These are phyloP conservation scores for Carlito syrichta DNA, from an alignment of 2,113 vertebrate genomes.

Conservation along the genomic window DNA sequence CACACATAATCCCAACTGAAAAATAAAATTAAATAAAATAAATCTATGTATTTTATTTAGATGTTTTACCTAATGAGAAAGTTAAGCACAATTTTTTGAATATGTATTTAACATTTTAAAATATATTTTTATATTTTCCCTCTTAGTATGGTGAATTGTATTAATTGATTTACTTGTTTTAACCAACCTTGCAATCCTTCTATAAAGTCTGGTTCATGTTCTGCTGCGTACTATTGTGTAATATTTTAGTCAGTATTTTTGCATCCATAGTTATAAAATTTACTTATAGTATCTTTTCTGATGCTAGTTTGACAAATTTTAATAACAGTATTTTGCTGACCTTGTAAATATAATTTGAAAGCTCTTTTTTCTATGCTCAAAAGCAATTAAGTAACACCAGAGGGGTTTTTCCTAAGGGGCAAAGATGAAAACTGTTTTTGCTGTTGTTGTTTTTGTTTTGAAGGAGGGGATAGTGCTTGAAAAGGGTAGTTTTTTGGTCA, in stretches of 20 bases:
- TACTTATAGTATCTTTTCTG: not conserved
- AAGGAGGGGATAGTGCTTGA: too few species aligned
- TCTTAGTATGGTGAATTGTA: not conserved
- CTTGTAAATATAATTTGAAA: not conserved
- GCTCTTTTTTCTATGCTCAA: not conserved
- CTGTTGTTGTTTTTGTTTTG: not conserved
- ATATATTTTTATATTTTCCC: not conserved
- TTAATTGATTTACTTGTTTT: not conserved
- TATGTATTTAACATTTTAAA: not conserved
- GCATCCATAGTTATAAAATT: not conserved
- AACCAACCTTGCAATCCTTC: not conserved
- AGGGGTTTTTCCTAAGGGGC: not conserved
- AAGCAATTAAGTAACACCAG: not conserved
- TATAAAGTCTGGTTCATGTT: not conserved
- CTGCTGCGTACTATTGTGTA: not conserved
- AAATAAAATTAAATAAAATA: not conserved
- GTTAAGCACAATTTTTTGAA: not conserved
- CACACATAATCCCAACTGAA: not conserved
- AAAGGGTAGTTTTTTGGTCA: not conserved
- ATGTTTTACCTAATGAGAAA: not conserved
- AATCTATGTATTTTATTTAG: not conserved
- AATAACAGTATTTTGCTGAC: not conserved
- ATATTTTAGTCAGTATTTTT: not conserved
- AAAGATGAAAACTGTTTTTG: not conserved
- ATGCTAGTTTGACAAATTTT: not conserved